These are phyloP conservation scores for Oxytorus armatus DNA, from an alignment of 2,888 invertebrate species.

Conservation along the genomic window DNA sequence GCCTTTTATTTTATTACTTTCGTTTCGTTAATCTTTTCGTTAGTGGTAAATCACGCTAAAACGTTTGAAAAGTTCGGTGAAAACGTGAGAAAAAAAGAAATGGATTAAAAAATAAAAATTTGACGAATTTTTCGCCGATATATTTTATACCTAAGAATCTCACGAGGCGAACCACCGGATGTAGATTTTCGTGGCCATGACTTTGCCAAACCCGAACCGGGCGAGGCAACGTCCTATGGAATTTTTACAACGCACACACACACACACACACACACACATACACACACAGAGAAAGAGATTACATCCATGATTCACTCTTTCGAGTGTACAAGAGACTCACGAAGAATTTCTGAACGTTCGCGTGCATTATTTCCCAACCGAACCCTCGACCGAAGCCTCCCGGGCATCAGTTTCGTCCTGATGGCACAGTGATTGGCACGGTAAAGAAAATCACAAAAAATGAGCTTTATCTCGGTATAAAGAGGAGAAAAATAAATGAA, in stretches of 20 bases:
- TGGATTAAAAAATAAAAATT: neutral
- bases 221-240: constrained; percentile 60
- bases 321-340: constrained; percentile 14
- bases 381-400: neutral
- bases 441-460: neutral
- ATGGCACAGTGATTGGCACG: constrained; percentile 2
- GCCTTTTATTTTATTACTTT: too few species aligned
- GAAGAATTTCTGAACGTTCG: constrained; percentile 50
- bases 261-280: neutral
- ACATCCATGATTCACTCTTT: constrained; percentile 11
- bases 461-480: neutral
- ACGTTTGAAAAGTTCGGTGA: neutral
- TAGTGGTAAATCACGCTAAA: too few species aligned
- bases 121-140: constrained; percentile 3
- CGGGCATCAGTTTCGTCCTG: neutral
- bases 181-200: constrained; percentile 66
- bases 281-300: neutral
- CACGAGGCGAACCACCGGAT: constrained; percentile 48
- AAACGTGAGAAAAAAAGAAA: constrained; percentile 3
- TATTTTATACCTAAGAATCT: constrained; percentile 38
- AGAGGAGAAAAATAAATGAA: too few species aligned
- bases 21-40: too few species aligned
- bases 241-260: constrained; percentile 42
- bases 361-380: constrained; percentile 43
- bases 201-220: constrained; percentile 58